Base-by-base conservation (phyloP, 2,113 vertebrate species). In the Ammodytes marinus region DNA sequence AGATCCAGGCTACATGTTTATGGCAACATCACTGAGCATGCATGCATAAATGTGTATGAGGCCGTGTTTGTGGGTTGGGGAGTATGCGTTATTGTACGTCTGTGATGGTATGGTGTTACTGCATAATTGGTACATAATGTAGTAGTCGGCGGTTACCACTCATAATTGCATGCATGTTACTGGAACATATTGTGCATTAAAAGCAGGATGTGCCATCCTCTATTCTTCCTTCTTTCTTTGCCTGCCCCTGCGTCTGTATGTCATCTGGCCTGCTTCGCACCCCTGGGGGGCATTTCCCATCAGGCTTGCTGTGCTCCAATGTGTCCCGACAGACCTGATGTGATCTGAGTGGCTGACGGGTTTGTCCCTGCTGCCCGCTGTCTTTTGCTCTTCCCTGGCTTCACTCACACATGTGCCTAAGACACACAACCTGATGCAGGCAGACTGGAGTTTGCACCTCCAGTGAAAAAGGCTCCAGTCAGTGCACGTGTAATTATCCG, bases 271-370 rank as follows among this genome's bases (percentile, higher is more conserved):
- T 92, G 91, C 91, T 91, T 93, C 91, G 85, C 91, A 86, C 91
- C 88, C 86, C 94, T 61, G 78, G 84, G 83, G 92, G 93, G 88
- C 91, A 89, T 89, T 80, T 93, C 92, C 91, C 93, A 95, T 95
- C 94, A 95, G 93, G 92, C 91, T 90, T 75, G 86, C 89, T 91
- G 93, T 93, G 92, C 87, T 91, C 88, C 93, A 85, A 95, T 94
- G 94, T 94, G 93, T 95, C 92, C 93, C 93, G 93, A 95, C 93
- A 95, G 94, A 95, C 91, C 93, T 93, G 94, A 95, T 93, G 94
- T 91, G 94, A 94, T 94, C 93, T 88, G 89, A 94, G 94, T 88
- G 93, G 92, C 93, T 94, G 91, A 94, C 93, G 93, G 94, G 94
- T 95, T 93, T 89, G 92, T 91, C 93, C 92, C 93, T 91, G 93